Percentiles rank a stretch among this genome's conserved stretches.
These are phyloP conservation scores for Labeo rohita DNA, from an alignment of 2,113 vertebrate species.

Conservation along the genomic window DNA sequence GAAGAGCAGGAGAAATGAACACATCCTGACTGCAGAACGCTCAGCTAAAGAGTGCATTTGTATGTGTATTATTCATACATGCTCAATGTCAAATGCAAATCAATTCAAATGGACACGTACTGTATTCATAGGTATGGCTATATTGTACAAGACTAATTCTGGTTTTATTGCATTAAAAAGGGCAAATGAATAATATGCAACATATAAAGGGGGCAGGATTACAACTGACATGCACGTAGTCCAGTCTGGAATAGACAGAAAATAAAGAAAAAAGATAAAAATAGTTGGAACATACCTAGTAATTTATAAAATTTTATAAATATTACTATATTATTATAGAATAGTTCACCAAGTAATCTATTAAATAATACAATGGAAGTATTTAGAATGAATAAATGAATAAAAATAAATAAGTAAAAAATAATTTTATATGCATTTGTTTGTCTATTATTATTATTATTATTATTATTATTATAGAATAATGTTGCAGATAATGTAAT, in stretches of 20 bases:
- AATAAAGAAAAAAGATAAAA: background rate
- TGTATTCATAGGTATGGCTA: background rate
- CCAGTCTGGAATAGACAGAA: background rate
- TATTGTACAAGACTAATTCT: background rate
- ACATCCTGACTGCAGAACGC: slow-evolving; percentile 29
- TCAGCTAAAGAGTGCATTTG: background rate
- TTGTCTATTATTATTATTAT: no score
- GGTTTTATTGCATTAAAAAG: background rate
- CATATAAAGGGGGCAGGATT: background rate
- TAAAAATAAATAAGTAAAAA: background rate
- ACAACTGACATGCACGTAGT: background rate
- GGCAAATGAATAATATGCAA: background rate
- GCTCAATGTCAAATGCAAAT: slow-evolving; percentile 15
- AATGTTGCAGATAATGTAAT: no score
- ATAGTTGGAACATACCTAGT: background rate
- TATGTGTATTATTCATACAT: slow-evolving; percentile 3
- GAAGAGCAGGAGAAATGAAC: slow-evolving; percentile 28
- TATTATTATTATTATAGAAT: no score
- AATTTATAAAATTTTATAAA: no score
- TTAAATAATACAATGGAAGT: background rate
- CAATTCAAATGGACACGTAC: background rate
- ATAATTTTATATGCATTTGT: no score
- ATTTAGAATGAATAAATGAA: no score
- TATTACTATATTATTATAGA: background rate
- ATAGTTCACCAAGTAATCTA: background rate